These are phyloP conservation scores for Leptoclinus maculatus DNA, from an alignment of 2,797 vertebrate genomes.

Conservation along the genomic window DNA sequence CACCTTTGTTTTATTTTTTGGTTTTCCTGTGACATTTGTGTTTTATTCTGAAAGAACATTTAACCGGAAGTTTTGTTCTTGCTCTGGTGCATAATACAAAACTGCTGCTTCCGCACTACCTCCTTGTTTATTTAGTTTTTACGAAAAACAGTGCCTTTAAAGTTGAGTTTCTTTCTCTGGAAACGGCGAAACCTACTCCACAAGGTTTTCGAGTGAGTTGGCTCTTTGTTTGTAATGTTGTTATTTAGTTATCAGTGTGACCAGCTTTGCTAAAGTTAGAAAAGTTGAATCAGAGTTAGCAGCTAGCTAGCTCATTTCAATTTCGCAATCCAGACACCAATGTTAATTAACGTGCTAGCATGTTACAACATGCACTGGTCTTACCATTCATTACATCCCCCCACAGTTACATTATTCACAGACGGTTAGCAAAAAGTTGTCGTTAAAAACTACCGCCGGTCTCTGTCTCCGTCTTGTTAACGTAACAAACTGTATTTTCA, in stretches of 20 bases:
- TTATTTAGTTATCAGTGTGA: neutral
- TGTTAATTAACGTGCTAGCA: neutral
- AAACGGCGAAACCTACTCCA: neutral
- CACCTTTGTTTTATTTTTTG: neutral
- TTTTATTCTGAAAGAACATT: slow-evolving; percentile 46
- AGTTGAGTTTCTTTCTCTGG: neutral
- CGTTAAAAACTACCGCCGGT: neutral
- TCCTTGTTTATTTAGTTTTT: slow-evolving; percentile 73
- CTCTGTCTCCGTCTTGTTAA: neutral
- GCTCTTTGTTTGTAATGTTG: neutral
- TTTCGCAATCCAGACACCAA: slow-evolving; percentile 13
- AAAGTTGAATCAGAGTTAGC: slow-evolving; percentile 39
- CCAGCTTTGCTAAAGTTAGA: slow-evolving; percentile 15
- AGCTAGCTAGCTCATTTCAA: slow-evolving; percentile 30
- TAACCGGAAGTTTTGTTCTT: slow-evolving; percentile 32
- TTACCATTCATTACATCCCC: neutral
- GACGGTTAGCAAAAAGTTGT: neutral
- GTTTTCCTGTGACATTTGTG: neutral
- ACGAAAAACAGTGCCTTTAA: slow-evolving; percentile 8
- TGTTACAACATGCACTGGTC: neutral
- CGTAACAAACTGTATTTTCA: neutral
- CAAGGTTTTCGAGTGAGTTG: slow-evolving; percentile 34
- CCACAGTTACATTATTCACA: too few species aligned
- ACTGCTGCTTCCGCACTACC: slow-evolving; percentile 68
- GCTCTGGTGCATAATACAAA: neutral